Percentiles rank a stretch among this genome's conserved stretches.
These are phyloP conservation scores for Trilocha varians DNA, from an alignment of 2,888 invertebrate genomes.

Conservation along the genomic window DNA sequence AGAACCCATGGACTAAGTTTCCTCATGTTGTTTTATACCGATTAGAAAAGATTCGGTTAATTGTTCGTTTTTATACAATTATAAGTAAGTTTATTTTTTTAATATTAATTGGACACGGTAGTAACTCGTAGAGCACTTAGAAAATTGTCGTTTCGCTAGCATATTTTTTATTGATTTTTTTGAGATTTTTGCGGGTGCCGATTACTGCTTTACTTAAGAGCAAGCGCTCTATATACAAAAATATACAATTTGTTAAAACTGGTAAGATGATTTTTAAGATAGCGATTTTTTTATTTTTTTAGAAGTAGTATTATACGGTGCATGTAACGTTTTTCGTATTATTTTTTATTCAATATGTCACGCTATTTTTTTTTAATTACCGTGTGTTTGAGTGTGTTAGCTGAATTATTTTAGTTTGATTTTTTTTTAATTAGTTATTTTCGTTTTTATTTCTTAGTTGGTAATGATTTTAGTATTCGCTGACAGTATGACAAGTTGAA, in stretches of 20 bases:
- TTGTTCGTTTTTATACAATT: constrained; percentile 65
- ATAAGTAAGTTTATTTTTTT: constrained; percentile 43
- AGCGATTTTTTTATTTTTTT: constrained; percentile 54
- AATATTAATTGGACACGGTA: constrained; percentile 56
- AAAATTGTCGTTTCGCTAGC: constrained; percentile 66
- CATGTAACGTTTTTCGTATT: constrained; percentile 53
- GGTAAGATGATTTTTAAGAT: constrained; percentile 70
- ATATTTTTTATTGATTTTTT: constrained; percentile 47
- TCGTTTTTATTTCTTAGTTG: constrained; percentile 53
- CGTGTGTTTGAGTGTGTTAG: constrained; percentile 72
- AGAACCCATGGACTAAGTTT: constrained; percentile 60
- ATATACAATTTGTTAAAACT: constrained; percentile 68
- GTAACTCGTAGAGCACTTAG: constrained; percentile 68
- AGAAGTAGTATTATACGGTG: constrained; percentile 67
- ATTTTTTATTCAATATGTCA: constrained; percentile 56
- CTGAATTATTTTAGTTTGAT: constrained; percentile 70
- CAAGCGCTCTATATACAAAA: constrained; percentile 57
- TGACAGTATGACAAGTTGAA: constrained; percentile 75
- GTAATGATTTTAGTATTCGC: constrained; percentile 57
- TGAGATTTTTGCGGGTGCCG: constrained; percentile 42
- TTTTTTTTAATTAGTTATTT: constrained; percentile 54
- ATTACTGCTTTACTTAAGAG: constrained; percentile 43
- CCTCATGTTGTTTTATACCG: constrained; percentile 52
- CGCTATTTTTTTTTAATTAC: constrained; percentile 61
- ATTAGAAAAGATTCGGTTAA: constrained; percentile 62